phyloP scores from a whole-genome alignment of 2,113 vertebrate genomes.

The Ivindomyrus marchei region DNA sequence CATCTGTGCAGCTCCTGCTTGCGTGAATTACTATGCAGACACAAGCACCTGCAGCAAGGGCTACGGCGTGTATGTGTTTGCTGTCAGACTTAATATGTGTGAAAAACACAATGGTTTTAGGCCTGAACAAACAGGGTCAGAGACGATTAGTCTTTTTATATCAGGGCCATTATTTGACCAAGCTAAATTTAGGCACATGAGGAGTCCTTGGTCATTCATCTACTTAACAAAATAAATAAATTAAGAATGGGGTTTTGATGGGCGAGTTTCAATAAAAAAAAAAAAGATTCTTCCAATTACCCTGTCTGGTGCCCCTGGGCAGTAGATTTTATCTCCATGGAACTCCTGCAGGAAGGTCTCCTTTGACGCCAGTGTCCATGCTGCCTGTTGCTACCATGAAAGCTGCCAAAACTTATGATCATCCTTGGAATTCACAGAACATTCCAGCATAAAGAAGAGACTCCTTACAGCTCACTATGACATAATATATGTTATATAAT shows the following conservation, averaged over 20 bases:
- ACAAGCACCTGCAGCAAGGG: conserved; percentile 34
- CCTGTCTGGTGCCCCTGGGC: conserved; percentile 33
- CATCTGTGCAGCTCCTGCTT: conserved; percentile 52
- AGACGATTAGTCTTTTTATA: background rate
- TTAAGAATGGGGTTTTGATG: conserved; percentile 21
- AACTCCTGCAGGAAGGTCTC: background rate
- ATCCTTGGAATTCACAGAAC: background rate
- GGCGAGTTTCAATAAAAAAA: conserved; percentile 34
- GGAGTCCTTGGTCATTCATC: conserved; percentile 8
- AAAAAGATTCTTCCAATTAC: conserved; percentile 34
- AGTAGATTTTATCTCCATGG: conserved; percentile 16
- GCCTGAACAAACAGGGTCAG: background rate
- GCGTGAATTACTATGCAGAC: conserved; percentile 48
- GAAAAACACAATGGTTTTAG: background rate
- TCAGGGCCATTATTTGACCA: background rate
- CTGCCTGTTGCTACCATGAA: background rate
- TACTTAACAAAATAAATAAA: conserved; percentile 5
- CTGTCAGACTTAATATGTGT: background rate
- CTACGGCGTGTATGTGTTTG: background rate
- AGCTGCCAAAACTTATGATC: background rate
- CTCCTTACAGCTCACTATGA: background rate
- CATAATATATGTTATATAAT: background rate
- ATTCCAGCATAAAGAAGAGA: background rate
- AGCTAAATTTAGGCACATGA: conserved; percentile 4
- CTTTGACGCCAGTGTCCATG: background rate